Conservation (phyloP, 2,797 vertebrate species). For the Nyctalus aviator region DNA sequence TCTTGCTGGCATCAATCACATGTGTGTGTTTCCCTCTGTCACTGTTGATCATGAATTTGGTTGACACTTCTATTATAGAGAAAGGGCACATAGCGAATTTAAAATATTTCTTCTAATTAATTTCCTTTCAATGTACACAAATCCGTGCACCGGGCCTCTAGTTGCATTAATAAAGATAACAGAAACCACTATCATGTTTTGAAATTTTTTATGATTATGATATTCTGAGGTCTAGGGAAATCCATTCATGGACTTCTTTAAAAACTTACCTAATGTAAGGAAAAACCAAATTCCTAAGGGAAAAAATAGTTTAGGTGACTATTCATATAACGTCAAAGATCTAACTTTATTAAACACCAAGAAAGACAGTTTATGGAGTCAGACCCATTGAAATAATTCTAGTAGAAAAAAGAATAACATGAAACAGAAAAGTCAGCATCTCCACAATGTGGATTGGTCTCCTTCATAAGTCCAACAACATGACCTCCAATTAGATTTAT, state of each 20-base stretch:
- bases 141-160: too few species aligned
- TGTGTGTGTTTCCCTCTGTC: too few species aligned
- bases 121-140: too few species aligned
- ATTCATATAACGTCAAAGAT: neutral
- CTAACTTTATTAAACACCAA: neutral
- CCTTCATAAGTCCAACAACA: neutral
- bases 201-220: neutral
- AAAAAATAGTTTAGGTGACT: neutral
- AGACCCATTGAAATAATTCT: neutral
- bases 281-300: neutral
- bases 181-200: neutral
- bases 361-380: neutral
- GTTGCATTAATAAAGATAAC: neutral
- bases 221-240: neutral
- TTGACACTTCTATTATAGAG: too few species aligned
- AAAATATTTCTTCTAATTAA: too few species aligned
- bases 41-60: too few species aligned
- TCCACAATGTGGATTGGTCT: neutral
- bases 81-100: too few species aligned
- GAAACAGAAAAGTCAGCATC: neutral
- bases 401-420: neutral
- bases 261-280: neutral
- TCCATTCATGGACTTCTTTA: neutral
- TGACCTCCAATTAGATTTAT: neutral
- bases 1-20: too few species aligned